These are phyloP conservation scores for Ectropis grisescens DNA, from an alignment of 1,140 invertebrate genomes.

Conservation along the genomic window DNA sequence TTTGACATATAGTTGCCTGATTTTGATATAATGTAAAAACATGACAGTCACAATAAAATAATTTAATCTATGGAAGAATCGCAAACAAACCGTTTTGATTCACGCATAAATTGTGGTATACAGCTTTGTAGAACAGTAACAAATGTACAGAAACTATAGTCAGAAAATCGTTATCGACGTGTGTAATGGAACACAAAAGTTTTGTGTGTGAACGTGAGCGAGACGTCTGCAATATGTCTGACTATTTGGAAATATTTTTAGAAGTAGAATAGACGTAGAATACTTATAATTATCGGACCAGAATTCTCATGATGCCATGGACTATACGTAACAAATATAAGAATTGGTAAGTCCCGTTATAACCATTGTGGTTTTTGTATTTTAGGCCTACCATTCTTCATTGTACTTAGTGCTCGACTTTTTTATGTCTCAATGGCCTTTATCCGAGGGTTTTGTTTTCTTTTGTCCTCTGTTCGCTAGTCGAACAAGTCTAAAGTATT, in stretches of 20 bases:
- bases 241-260: slow-evolving; percentile 68
- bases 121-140: no score
- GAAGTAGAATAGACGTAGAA: slow-evolving; percentile 48
- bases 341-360: slow-evolving; percentile 34
- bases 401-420: slow-evolving; percentile 42
- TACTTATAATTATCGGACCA: slow-evolving; percentile 13
- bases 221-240: slow-evolving; percentile 69
- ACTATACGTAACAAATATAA: slow-evolving; percentile 46
- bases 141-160: no score
- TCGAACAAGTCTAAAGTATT: slow-evolving; percentile 44
- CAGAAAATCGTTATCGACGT: slow-evolving; percentile 14
- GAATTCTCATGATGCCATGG: slow-evolving; percentile 29
- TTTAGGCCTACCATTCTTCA: slow-evolving; percentile 41
- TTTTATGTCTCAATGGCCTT: slow-evolving; percentile 67
- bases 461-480: slow-evolving; percentile 53
- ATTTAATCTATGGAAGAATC: no score
- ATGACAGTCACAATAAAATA: no score
- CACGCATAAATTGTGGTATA: slow-evolving; percentile 10
- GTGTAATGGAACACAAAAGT: slow-evolving; percentile 34
- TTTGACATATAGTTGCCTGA: no score
- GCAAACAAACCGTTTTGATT: no score
- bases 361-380: slow-evolving; percentile 15
- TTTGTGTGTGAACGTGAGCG: slow-evolving; percentile 38
- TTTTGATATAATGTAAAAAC: no score
- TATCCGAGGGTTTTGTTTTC: slow-evolving; percentile 63